phyloP scores from a whole-genome alignment of 1,140 invertebrate species.

The Trialeurodes vaporariorum region DNA sequence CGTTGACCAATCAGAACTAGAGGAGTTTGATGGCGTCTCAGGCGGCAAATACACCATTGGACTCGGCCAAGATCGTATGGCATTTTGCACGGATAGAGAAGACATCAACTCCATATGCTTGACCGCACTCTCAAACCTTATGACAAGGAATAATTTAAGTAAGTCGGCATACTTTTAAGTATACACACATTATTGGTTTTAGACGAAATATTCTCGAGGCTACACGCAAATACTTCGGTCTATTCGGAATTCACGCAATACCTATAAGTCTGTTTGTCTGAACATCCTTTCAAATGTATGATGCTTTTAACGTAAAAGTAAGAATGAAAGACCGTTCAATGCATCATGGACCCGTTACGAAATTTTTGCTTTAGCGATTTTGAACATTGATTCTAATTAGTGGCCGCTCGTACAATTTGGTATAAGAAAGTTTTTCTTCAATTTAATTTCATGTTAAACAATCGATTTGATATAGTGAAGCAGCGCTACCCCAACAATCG shows the following conservation, averaged over 20 bases:
- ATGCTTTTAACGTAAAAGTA: no score
- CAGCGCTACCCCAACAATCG: no score
- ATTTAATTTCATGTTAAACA: no score
- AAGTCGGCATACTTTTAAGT: constrained; percentile 7
- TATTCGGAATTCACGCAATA: background rate
- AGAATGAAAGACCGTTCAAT: no score
- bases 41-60: constrained; percentile 93
- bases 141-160: constrained; percentile 52
- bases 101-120: constrained; percentile 93
- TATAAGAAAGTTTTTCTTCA: no score
- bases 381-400: no score
- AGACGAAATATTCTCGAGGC: background rate
- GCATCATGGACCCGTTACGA: no score
- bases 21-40: constrained; percentile 73
- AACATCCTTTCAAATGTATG: no score
- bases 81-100: constrained; percentile 91
- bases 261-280: no score
- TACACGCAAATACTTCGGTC: background rate
- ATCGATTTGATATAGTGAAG: no score
- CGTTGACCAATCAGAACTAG: constrained; percentile 85
- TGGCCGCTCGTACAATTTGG: no score
- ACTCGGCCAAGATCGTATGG: constrained; percentile 89
- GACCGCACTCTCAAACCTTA: constrained; percentile 70
- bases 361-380: no score
- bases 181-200: background rate